phyloP scores from a whole-genome alignment of 2,888 invertebrate species.

The Scaptomyza caliginosa region DNA sequence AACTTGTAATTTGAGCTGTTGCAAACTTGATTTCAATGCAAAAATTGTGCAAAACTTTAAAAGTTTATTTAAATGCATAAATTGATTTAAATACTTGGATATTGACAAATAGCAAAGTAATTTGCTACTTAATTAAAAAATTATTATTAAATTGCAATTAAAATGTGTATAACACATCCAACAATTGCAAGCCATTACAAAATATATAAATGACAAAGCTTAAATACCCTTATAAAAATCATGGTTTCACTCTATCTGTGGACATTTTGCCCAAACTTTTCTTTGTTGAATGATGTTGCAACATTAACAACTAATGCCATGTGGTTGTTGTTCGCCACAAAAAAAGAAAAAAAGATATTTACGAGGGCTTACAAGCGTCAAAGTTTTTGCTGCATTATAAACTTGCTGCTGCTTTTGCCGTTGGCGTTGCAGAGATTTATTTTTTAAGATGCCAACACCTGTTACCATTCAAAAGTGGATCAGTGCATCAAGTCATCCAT shows the following conservation, averaged over 20 bases:
- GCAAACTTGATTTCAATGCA: slow-evolving; percentile 29
- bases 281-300: neutral
- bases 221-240: neutral
- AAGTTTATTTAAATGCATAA: neutral
- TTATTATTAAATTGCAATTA: slow-evolving; percentile 37
- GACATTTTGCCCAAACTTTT: neutral
- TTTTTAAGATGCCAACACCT: slow-evolving; percentile 62
- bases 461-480: slow-evolving; percentile 65
- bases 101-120: neutral
- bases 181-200: neutral
- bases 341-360: slow-evolving; percentile 37
- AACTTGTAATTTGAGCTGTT: slow-evolving; percentile 7
- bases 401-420: slow-evolving; percentile 1
- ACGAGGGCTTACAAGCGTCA: slow-evolving; percentile 29
- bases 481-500: slow-evolving; percentile 44
- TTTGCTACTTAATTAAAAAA: slow-evolving; percentile 25
- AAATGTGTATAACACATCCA: neutral
- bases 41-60: slow-evolving; percentile 6
- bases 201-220: neutral
- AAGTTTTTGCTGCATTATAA: slow-evolving; percentile 34
- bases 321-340: neutral
- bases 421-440: slow-evolving; percentile 22
- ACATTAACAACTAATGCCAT: neutral
- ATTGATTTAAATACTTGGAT: neutral
- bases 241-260: neutral